A percentile compares a stretch with the other conserved stretches of the same genome.
phyloP scores from a whole-genome alignment of 2,797 vertebrate genomes.

The Leucoraja ocellata region DNA sequence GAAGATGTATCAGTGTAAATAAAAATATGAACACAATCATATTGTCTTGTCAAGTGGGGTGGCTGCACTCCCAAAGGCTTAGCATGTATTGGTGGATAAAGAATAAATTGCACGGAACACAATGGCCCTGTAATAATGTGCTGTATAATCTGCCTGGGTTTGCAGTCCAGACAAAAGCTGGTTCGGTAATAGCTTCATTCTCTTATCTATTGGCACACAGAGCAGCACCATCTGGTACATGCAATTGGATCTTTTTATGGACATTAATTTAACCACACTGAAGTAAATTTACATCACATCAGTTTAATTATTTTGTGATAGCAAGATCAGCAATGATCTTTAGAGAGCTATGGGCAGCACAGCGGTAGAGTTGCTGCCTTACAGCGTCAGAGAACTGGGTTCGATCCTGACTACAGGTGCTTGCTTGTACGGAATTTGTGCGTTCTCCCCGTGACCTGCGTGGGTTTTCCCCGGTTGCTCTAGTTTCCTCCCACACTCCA shows the following conservation, averaged over 20 bases:
- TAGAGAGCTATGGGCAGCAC: neutral
- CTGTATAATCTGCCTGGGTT: neutral
- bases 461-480: no score
- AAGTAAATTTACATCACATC: neutral
- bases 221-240: constrained; percentile 4
- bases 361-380: no score
- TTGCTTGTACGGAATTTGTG: no score
- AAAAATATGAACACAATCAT: neutral
- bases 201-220: neutral
- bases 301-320: neutral
- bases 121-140: neutral
- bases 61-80: neutral
- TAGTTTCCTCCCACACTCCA: no score
- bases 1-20: neutral
- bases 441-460: no score
- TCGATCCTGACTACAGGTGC: no score
- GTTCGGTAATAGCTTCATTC: constrained; percentile 10
- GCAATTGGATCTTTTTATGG: neutral
- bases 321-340: neutral
- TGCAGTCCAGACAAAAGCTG: neutral
- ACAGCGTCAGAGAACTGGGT: no score
- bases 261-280: neutral
- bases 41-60: no score
- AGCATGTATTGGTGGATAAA: neutral
- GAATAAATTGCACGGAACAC: neutral